Conservation (phyloP, 2,888 invertebrate genomes). For the Erebia ligea region DNA sequence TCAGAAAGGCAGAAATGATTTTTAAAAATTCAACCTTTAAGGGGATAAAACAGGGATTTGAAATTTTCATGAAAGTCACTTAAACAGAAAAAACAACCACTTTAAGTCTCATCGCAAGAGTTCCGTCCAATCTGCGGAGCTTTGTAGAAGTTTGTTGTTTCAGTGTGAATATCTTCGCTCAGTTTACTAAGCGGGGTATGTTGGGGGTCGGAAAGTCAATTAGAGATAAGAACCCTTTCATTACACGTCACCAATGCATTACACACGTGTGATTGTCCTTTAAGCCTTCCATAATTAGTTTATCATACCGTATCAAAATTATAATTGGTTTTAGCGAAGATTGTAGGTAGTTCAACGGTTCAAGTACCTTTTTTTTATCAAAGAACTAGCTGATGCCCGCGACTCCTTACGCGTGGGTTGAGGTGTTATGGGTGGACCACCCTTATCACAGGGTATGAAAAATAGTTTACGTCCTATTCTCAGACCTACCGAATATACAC, state of each 20-base stretch:
- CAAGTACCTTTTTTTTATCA: no score
- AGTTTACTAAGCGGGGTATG: constrained; percentile 1
- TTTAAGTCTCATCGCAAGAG: no score
- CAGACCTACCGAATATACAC: no score
- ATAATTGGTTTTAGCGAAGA: background rate
- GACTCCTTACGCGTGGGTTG: no score
- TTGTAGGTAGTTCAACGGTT: background rate
- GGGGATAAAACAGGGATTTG: no score
- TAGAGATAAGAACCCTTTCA: constrained; percentile 18
- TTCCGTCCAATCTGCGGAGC: no score
- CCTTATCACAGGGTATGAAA: no score
- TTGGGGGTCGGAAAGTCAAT: constrained; percentile 11
- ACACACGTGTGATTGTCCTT: constrained; percentile 15
- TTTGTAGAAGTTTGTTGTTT: background rate
- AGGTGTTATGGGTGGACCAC: no score
- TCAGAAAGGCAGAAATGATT: no score
- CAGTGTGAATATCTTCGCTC: constrained; percentile 8
- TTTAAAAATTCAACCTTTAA: no score
- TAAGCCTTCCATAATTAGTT: background rate
- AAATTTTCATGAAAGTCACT: background rate
- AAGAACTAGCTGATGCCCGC: no score
- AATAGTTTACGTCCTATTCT: no score
- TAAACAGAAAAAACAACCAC: background rate
- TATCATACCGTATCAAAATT: background rate
- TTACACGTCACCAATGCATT: constrained; percentile 16